phyloP scores from a whole-genome alignment of 2,888 invertebrate genomes.

The Pristionchus fissidentatus region DNA sequence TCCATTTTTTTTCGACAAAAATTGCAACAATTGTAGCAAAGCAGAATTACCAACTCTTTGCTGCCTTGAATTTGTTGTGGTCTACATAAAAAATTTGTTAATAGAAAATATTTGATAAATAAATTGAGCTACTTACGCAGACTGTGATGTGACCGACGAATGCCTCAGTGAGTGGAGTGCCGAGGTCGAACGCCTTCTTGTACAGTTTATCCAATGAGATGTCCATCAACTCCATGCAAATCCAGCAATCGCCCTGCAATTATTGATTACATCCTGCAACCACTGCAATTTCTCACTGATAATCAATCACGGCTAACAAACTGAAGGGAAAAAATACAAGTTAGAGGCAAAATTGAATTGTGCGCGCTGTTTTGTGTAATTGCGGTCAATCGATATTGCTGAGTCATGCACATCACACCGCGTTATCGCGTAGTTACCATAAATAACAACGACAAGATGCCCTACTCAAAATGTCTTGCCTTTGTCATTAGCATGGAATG shows the following conservation, averaged over 20 bases:
- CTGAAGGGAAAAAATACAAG: conserved; percentile 12
- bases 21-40: too few species aligned
- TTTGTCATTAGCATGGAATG: conserved; percentile 1
- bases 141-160: conserved; percentile 96
- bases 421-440: too few species aligned
- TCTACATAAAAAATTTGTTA: too few species aligned
- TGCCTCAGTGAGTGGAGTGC: conserved; percentile 91
- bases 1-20: too few species aligned
- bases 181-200: conserved; percentile 91
- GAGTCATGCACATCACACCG: too few species aligned
- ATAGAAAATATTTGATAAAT: too few species aligned
- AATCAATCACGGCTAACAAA: conserved; percentile 6
- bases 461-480: conserved; percentile 15
- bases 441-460: too few species aligned
- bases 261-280: too few species aligned
- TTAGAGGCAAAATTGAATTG: conserved; percentile 41
- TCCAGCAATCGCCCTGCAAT: conserved; percentile 92
- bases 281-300: background rate
- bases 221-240: conserved; percentile 98
- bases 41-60: too few species aligned
- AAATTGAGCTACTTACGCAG: conserved; percentile 80
- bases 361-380: too few species aligned
- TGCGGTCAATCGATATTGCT: too few species aligned
- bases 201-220: conserved; percentile 96
- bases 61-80: too few species aligned